These are phyloP conservation scores for Nomada fabriciana DNA, from an alignment of 2,888 invertebrate genomes.

Conservation along the genomic window DNA sequence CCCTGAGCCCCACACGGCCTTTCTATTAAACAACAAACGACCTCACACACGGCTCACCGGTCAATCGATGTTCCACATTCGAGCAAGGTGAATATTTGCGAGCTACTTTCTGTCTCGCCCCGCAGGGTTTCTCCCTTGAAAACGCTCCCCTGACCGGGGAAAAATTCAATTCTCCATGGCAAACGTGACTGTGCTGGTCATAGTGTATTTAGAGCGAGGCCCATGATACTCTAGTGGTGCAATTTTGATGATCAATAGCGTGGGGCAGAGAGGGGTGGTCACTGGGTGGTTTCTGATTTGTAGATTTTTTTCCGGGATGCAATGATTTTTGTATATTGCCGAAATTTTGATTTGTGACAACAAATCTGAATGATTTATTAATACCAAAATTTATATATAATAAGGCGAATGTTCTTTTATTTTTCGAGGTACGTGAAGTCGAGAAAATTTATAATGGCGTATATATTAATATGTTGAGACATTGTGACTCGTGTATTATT, in stretches of 20 bases:
- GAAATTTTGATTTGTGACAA: too few relatives aligned
- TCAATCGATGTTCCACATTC: slow-evolving; percentile 70
- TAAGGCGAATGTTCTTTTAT: too few relatives aligned
- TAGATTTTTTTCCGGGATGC: too few relatives aligned
- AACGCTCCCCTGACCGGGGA: slow-evolving; percentile 9
- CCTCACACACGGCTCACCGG: slow-evolving; percentile 58
- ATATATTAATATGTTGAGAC: too few relatives aligned
- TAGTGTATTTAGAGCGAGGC: not conserved
- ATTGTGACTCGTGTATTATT: too few relatives aligned
- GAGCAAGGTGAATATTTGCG: slow-evolving; percentile 54
- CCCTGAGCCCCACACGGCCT: slow-evolving; percentile 21
- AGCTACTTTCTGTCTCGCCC: slow-evolving; percentile 19
- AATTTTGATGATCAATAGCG: not conserved
- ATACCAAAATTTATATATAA: too few relatives aligned
- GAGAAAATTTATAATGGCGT: too few relatives aligned
- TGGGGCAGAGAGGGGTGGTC: not conserved
- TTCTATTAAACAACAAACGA: slow-evolving; percentile 65
- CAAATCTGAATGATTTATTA: too few relatives aligned
- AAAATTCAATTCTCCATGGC: slow-evolving; percentile 26
- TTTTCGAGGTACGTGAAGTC: too few relatives aligned
- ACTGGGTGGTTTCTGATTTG: not conserved
- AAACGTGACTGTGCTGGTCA: slow-evolving; percentile 12
- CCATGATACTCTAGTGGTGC: not conserved
- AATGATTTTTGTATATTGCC: too few relatives aligned
- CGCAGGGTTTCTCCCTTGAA: slow-evolving; percentile 17